These are phyloP conservation scores for Donacobius atricapilla DNA, from an alignment of 2,113 vertebrate species.

Conservation along the genomic window DNA sequence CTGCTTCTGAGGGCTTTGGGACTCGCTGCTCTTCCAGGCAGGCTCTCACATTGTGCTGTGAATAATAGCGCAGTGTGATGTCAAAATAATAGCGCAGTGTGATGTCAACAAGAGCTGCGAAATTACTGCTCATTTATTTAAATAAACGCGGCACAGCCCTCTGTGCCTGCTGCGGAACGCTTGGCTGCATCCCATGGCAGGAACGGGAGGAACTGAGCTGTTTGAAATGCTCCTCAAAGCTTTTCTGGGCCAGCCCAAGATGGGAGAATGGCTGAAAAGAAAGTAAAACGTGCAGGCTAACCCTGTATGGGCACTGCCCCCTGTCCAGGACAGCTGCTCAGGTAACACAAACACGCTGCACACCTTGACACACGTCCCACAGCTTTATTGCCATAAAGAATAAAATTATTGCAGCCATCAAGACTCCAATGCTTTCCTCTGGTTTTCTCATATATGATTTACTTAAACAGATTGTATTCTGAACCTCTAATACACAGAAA, in stretches of 20 bases:
- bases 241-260: not conserved
- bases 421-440: not conserved
- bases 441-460: not conserved
- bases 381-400: not conserved
- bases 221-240: not conserved
- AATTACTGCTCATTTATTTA: not conserved
- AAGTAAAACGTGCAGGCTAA: not conserved
- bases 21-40: not conserved
- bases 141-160: not conserved
- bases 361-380: not conserved
- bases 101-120: not conserved
- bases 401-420: not conserved
- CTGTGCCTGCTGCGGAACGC: not conserved
- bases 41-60: not conserved
- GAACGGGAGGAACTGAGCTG: not conserved
- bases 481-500: not conserved
- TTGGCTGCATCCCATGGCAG: rapidly evolving
- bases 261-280: not conserved
- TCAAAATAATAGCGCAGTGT: not conserved
- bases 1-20: not conserved
- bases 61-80: not conserved
- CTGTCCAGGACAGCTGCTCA: not conserved
- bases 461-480: not conserved
- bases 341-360: rapidly evolving
- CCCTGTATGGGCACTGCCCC: not conserved